Percentiles rank a stretch among this genome's conserved stretches.
These are phyloP conservation scores for Drosophila ustulata DNA, from an alignment of 2,888 invertebrate genomes.

Conservation along the genomic window DNA sequence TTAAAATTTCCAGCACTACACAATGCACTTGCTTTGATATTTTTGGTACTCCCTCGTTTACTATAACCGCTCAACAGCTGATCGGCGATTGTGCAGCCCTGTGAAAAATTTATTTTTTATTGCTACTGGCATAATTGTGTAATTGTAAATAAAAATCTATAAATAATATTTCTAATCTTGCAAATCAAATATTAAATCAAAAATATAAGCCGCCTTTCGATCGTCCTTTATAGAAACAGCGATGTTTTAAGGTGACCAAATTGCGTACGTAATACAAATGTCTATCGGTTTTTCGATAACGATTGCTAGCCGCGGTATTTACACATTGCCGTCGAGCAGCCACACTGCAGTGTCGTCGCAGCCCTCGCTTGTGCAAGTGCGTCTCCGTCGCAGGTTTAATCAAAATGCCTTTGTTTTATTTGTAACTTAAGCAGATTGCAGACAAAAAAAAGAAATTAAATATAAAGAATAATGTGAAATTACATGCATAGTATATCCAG, in stretches of 20 bases:
- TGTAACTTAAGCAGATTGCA: conserved; percentile 43
- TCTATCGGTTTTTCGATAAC: background rate
- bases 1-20: too few relatives aligned
- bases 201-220: background rate
- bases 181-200: background rate
- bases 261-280: background rate
- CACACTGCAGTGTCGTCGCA: conserved; percentile 57
- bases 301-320: conserved; percentile 14
- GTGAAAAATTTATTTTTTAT: background rate
- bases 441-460: conserved; percentile 22
- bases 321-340: background rate
- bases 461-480: conserved; percentile 49
- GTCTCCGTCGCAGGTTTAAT: conserved; percentile 47
- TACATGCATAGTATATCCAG: conserved; percentile 9
- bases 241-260: background rate
- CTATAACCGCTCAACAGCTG: background rate
- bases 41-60: background rate
- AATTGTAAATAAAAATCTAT: background rate
- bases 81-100: background rate
- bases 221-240: background rate
- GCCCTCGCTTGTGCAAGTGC: conserved; percentile 60
- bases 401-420: conserved; percentile 61
- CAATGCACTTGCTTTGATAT: background rate
- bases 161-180: background rate
- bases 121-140: background rate